phyloP scores from a whole-genome alignment of 2,888 invertebrate species.

The Argynnis bischoffii region DNA sequence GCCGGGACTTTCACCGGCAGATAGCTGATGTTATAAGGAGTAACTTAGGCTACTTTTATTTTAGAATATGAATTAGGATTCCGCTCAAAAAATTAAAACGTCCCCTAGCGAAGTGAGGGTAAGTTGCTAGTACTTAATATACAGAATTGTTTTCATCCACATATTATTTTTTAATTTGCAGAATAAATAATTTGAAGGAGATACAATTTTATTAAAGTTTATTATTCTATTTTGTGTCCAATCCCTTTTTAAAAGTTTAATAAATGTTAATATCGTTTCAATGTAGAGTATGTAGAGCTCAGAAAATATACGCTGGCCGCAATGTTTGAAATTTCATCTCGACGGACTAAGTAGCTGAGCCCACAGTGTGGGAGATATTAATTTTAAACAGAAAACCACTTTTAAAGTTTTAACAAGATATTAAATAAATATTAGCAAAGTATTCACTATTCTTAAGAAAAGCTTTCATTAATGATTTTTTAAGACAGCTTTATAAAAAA shows the following conservation, averaged over 20 bases:
- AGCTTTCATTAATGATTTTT: background rate
- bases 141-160: no score
- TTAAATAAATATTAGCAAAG: constrained; percentile 4
- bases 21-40: no score
- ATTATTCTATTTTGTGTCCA: background rate
- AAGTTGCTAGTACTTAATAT: no score
- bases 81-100: no score
- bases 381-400: constrained; percentile 13
- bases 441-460: background rate
- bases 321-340: constrained; percentile 33
- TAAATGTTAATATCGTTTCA: constrained; percentile 31
- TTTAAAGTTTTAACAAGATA: constrained; percentile 8
- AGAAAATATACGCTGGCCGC: constrained; percentile 21
- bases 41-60: no score
- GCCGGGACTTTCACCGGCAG: no score
- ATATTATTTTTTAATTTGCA: no score
- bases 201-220: no score
- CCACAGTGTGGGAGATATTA: constrained; percentile 20
- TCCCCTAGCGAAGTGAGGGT: no score
- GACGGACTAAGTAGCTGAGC: constrained; percentile 18
- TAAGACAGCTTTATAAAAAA: no score
- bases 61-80: no score
- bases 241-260: constrained; percentile 12
- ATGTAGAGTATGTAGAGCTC: constrained; percentile 25
- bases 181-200: no score